Evolutionary conservation across 2,888 invertebrate species (phyloP).

Genomic region (Frankliniella fusca): DNA sequence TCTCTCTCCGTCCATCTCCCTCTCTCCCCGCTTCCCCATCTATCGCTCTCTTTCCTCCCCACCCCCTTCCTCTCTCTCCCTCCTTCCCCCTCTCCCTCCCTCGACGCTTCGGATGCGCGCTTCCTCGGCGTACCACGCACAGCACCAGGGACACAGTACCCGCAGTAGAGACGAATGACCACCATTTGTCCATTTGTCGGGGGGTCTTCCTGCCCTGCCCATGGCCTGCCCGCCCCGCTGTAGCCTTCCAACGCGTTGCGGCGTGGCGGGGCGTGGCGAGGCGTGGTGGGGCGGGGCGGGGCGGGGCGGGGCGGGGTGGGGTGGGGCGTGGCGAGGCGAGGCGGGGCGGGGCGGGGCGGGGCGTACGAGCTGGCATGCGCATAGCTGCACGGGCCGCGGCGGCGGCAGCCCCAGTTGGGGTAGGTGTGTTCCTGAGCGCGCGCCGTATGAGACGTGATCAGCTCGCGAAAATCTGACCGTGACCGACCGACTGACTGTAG

Average conservation of each 20-base stretch:
- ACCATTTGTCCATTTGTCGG: constrained; percentile 15
- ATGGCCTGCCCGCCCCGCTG: not conserved
- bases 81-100: no score
- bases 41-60: no score
- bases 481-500: no score
- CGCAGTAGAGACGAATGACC: not conserved
- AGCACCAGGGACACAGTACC: no score
- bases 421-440: not conserved
- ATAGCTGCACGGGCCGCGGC: not conserved
- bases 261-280: not conserved
- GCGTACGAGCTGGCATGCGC: not conserved
- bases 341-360: not conserved
- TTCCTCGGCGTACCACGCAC: no score
- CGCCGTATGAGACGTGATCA: not conserved
- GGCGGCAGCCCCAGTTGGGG: not conserved
- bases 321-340: not conserved
- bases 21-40: no score
- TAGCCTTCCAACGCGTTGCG: not conserved
- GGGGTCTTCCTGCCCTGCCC: not conserved
- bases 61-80: no score
- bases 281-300: not conserved
- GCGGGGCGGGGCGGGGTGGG: not conserved
- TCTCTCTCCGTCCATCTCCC: no score
- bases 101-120: no score
- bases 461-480: not conserved